Conservation (phyloP, 2,113 vertebrate genomes). For the Oreochromis niloticus region DNA sequence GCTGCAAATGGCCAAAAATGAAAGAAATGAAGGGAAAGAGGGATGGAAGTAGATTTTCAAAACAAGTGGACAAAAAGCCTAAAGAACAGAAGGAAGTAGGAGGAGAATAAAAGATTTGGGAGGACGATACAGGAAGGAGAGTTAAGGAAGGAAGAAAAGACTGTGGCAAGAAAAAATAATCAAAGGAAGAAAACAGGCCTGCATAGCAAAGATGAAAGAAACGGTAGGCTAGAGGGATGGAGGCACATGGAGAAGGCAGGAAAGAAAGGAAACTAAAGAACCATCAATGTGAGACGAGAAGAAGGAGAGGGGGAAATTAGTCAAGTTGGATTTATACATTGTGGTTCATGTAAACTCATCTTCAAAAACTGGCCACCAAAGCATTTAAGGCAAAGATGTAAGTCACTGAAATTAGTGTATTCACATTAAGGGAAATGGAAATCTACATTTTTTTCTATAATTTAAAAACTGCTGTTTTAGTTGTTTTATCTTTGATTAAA, state of each 20-base stretch:
- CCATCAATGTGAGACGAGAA: fast-evolving
- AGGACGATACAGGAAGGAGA: background rate
- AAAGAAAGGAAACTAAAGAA: background rate
- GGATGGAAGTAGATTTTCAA: background rate
- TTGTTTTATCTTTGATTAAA: background rate
- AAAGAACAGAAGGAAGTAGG: background rate
- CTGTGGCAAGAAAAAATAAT: background rate
- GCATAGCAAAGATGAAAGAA: background rate
- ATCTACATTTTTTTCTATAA: background rate
- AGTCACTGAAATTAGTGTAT: background rate
- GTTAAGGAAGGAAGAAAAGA: background rate
- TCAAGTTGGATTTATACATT: background rate
- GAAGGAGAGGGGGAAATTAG: background rate
- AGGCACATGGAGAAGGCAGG: background rate
- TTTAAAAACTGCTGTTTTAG: background rate
- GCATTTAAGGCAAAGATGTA: background rate
- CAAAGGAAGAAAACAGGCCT: background rate
- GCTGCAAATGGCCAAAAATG: background rate
- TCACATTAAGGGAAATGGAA: background rate
- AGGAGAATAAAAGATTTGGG: background rate
- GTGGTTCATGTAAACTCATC: background rate
- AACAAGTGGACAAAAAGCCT: background rate
- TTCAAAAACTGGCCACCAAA: background rate
- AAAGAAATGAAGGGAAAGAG: background rate
- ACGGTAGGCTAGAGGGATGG: background rate